phyloP scores from a whole-genome alignment of 2,888 invertebrate species.

The Caradrina clavipalpis region DNA sequence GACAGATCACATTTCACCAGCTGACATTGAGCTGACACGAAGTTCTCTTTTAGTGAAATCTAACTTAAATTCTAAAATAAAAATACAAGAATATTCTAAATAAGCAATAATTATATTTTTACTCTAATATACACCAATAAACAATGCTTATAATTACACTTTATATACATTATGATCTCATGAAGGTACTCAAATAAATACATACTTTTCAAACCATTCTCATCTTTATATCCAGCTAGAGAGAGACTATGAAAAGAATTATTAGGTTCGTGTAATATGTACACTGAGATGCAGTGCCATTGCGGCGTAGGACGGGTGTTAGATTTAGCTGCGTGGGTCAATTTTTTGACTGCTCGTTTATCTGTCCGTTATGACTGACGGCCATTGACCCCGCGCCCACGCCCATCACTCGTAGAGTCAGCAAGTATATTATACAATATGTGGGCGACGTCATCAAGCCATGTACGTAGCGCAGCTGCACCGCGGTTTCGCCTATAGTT shows the following conservation, averaged over 20 bases:
- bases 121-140: conserved; percentile 62
- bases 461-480: no score
- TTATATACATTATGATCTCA: conserved; percentile 61
- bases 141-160: conserved; percentile 57
- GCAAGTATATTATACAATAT: no score
- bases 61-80: background rate
- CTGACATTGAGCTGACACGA: no score
- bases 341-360: no score
- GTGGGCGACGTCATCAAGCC: no score
- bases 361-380: no score
- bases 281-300: background rate
- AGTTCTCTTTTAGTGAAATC: no score
- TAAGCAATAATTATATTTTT: conserved; percentile 62
- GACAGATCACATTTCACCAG: background rate
- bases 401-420: no score
- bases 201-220: conserved; percentile 22
- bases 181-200: conserved; percentile 41
- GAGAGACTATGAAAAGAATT: background rate
- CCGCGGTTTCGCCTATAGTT: no score
- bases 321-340: no score
- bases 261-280: background rate
- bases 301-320: background rate
- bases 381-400: no score
- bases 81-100: conserved; percentile 15
- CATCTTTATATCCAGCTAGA: conserved; percentile 3